Base-by-base conservation (phyloP, 2,797 vertebrate genomes). In the Epinephelus coioides region DNA sequence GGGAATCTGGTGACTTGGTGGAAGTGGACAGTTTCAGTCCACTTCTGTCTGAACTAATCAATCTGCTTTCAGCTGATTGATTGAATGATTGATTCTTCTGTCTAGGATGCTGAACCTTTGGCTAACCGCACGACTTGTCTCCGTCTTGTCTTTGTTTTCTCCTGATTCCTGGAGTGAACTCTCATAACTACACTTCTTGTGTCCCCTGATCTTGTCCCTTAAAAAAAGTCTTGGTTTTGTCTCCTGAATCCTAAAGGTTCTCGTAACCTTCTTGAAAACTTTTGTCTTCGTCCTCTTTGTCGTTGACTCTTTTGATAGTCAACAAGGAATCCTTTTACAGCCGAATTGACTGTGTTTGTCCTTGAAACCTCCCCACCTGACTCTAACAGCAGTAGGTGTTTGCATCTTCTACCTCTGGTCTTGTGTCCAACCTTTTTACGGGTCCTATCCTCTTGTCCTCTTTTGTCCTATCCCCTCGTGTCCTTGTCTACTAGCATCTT, bases 401-500 rank as follows among this genome's bases (percentile, higher is more conserved):
- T 34, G 34, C 34, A 7, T 34, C 34, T 8, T 34, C 34, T 34
- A 34, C 34, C 34, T 8, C 1, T 61, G 19, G 70, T 84, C 63
- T 63, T 19, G 61, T 76, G 38, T 62, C 40, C 38, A 0, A 43
- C 64, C 44, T 13, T 64, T 25, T 69, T 15, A 27, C 19, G 76
- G 54, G 27, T 27, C 74, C 54, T 76, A 7, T 61, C 65, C 34
- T 59, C 38, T n/a, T 49, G 25, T 73, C 18, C 2, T 67, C 44
- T 55, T 27, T 43, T 72, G 72, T 75, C 64, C 44, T 38, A 25
- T 74, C 61, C 49, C 43, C 69, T 80, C 0, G 2, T 64, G 69
- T 91, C 81, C 81, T 89, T 53, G 60, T 86, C 76, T 73, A 12
- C 44, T 81, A 23, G 55, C 44, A 0, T 27, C 15, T 71, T 40